These are phyloP conservation scores for Pangasius larnaudii DNA, from an alignment of 2,797 vertebrate species.

Conservation along the genomic window DNA sequence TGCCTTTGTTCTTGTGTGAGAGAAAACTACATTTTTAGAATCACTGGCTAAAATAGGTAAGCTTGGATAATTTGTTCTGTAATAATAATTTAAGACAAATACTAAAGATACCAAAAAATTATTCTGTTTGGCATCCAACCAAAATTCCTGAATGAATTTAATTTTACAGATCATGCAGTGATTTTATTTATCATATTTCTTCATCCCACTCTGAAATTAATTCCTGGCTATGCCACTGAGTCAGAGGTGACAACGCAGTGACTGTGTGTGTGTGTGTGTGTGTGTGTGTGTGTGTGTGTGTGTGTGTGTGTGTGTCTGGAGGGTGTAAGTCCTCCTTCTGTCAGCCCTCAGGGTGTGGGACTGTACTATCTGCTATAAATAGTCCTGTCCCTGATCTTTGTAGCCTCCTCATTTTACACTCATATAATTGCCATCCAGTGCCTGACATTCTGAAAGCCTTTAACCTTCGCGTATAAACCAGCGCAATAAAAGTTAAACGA, in stretches of 20 bases:
- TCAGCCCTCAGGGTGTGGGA: slow-evolving; percentile 52
- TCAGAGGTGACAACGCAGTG: not conserved
- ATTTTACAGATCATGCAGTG: not conserved
- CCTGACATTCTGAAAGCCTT: slow-evolving; percentile 65
- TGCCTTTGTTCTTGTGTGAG: not conserved
- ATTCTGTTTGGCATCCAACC: not conserved
- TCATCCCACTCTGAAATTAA: not conserved
- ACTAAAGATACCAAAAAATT: not conserved
- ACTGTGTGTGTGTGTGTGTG: slow-evolving; percentile 15
- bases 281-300: slow-evolving; percentile 15
- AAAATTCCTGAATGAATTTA: not conserved
- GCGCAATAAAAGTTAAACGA: slow-evolving; percentile 67
- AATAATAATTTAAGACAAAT: not conserved
- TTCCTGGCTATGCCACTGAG: not conserved
- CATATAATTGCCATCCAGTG: slow-evolving; percentile 62
- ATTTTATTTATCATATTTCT: not conserved
- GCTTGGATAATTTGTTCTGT: not conserved
- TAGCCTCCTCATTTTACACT: slow-evolving; percentile 70
- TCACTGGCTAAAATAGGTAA: not conserved
- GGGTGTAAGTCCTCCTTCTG: slow-evolving; percentile 34
- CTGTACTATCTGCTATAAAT: slow-evolving; percentile 66
- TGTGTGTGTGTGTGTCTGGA: slow-evolving; percentile 9
- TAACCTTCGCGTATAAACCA: slow-evolving; percentile 61
- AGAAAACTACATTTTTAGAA: not conserved
- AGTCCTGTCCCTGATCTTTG: slow-evolving; percentile 63